Conservation (phyloP, 2,797 vertebrate species). For the Malacoraja senta region DNA sequence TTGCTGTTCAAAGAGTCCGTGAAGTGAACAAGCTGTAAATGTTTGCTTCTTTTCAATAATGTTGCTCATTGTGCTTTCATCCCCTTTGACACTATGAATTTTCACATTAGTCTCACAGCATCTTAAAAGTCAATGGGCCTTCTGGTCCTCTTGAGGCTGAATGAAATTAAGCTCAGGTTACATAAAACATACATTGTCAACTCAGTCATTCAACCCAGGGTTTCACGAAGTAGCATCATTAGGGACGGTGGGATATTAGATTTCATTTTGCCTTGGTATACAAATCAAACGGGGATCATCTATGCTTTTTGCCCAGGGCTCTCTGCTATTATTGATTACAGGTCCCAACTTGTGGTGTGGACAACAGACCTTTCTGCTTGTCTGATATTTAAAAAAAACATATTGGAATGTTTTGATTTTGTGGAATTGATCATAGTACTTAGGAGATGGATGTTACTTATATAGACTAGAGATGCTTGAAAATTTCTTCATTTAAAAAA, state of each 20-base stretch:
- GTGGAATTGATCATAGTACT: too few species aligned
- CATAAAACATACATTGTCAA: constrained; percentile 29
- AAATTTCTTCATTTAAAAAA: too few species aligned
- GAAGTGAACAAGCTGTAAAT: not conserved
- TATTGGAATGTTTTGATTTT: not conserved
- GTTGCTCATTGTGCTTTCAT: not conserved
- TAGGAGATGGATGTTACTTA: too few species aligned
- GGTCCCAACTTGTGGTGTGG: not conserved
- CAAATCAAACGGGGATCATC: constrained; percentile 25
- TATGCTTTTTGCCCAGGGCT: constrained; percentile 8
- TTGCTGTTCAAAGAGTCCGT: not conserved
- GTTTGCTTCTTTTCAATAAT: not conserved
- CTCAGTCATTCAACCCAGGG: not conserved
- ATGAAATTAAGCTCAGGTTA: not conserved
- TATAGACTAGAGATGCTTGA: too few species aligned
- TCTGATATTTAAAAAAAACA: constrained; percentile 21
- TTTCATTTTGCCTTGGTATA: constrained; percentile 16
- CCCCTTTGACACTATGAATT: constrained; percentile 4
- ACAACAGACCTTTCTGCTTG: not conserved
- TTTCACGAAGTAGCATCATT: constrained; percentile 13
- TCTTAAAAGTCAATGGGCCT: not conserved
- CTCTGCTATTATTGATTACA: not conserved
- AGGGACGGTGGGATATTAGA: not conserved
- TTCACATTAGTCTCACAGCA: not conserved
- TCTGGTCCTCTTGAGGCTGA: not conserved